These are phyloP conservation scores for Nannospalax galili DNA, from an alignment of 2,113 vertebrate species.

Conservation along the genomic window DNA sequence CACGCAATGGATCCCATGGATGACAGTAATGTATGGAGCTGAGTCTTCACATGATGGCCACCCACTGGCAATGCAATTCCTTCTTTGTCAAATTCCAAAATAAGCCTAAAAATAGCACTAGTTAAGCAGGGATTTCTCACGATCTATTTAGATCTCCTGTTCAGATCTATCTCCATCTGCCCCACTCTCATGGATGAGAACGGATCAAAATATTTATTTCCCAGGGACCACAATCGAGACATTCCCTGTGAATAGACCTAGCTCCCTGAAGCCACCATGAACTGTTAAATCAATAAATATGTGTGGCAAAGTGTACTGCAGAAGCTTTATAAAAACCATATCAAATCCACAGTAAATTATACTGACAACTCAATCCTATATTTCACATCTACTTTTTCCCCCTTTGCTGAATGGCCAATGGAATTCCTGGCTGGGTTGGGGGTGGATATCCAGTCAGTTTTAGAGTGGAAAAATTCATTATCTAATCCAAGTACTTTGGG, in stretches of 20 bases:
- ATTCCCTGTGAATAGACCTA: background rate
- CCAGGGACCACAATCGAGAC: background rate
- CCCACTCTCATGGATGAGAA: background rate
- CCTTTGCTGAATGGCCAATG: constrained; percentile 60
- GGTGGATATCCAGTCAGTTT: constrained; percentile 14
- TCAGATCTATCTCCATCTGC: background rate
- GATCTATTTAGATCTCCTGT: too few relatives aligned
- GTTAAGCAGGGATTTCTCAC: background rate
- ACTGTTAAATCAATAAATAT: background rate
- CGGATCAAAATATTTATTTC: background rate
- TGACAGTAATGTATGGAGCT: background rate
- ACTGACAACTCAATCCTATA: background rate
- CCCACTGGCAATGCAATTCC: background rate
- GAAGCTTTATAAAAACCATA: background rate
- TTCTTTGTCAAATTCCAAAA: background rate
- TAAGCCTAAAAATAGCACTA: background rate
- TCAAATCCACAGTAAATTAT: constrained; percentile 51
- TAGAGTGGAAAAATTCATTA: constrained; percentile 72
- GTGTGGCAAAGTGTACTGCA: background rate
- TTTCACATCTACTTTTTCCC: constrained; percentile 26
- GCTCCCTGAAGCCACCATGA: background rate
- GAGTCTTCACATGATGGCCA: background rate
- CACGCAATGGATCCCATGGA: accelerated
- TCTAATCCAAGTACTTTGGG: constrained; percentile 74
- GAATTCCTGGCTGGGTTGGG: constrained; percentile 23